Conservation (phyloP, 2,113 vertebrate genomes). For the Polypterus bichir region DNA sequence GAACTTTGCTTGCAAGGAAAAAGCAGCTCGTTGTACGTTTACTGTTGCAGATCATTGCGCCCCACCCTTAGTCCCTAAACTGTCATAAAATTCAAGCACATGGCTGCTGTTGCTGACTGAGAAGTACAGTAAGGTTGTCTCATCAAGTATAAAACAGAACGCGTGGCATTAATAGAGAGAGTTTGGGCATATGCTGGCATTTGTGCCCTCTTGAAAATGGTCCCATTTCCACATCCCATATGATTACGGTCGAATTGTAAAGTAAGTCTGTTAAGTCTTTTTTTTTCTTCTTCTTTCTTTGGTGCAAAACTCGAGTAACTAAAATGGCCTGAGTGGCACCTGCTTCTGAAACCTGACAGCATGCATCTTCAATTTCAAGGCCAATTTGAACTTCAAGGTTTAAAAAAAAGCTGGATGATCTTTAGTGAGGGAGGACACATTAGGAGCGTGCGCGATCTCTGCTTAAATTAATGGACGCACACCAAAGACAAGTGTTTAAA, state of each 20-base stretch:
- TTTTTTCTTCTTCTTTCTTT: conserved; percentile 16
- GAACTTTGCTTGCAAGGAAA: no score
- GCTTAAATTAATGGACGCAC: no score
- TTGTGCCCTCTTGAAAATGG: conserved; percentile 17
- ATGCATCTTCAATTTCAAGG: no score
- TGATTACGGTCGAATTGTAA: not conserved
- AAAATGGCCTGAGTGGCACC: no score
- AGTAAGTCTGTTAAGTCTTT: conserved; percentile 8
- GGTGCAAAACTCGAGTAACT: conserved; percentile 37
- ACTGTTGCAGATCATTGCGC: conserved; percentile 28
- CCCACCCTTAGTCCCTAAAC: conserved; percentile 25
- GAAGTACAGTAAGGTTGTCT: not conserved
- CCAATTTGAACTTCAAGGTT: no score
- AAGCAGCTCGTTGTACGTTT: conserved; percentile 5
- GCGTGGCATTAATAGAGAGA: conserved; percentile 1
- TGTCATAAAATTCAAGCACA: conserved; percentile 37
- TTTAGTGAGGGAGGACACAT: no score
- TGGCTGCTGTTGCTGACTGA: conserved; percentile 22
- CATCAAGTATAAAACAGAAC: no score
- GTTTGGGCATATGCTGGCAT: conserved; percentile 26
- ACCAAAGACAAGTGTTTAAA: no score
- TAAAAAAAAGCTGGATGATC: no score
- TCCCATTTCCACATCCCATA: conserved; percentile 4
- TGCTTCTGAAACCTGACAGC: no score
- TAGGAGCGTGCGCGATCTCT: no score